Base-by-base conservation (phyloP, 1,140 invertebrate genomes). In the Lysiphlebus fabarum region DNA sequence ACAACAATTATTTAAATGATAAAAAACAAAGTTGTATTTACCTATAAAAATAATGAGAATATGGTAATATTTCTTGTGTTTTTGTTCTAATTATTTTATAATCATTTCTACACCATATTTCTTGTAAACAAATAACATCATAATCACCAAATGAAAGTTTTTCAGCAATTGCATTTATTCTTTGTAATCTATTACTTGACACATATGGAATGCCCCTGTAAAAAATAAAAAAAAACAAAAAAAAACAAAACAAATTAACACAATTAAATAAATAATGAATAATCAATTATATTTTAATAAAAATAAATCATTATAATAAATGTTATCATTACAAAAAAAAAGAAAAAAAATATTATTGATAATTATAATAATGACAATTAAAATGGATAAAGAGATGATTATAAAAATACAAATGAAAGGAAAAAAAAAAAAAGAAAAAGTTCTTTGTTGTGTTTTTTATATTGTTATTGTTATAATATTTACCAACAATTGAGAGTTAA, bases 31-130 rank as follows among this genome's bases (percentile, higher is more conserved):
- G n/a, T n/a, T n/a, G n/a, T n/a, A n/a, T n/a, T n/a, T n/a, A 93
- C 89, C 93, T 96, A 72, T 93, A 89, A 77, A 97, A 98, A 74
- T 98, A 98, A 81, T 97, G 92, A 1, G 88, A 86, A 81, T 90
- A 89, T 7, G 91, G 92, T 48, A 95, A 75, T n/a, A 79, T 76
- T 58, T 70, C 71, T 43, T 82, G 73, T 2, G 86, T 80, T 70
- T 82, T 85, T 1, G 86, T 74, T 63, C 84, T 85, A 17, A 94
- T 84, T 62, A 81, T 79, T 62, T 89, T 76, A 77, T 85, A 96
- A 77, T 96, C 93, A 47, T 82, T 72, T 62, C 88, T 82, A 56
- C 84, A 84, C 93, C 93, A 97, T 11, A 97, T 85, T 83, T 98
- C 95, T 83, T 98, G 93, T 10, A 98, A 78, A 58, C 93, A 92